These are phyloP conservation scores for Stictocephala bisonia DNA, from an alignment of 2,888 invertebrate species.

Conservation along the genomic window DNA sequence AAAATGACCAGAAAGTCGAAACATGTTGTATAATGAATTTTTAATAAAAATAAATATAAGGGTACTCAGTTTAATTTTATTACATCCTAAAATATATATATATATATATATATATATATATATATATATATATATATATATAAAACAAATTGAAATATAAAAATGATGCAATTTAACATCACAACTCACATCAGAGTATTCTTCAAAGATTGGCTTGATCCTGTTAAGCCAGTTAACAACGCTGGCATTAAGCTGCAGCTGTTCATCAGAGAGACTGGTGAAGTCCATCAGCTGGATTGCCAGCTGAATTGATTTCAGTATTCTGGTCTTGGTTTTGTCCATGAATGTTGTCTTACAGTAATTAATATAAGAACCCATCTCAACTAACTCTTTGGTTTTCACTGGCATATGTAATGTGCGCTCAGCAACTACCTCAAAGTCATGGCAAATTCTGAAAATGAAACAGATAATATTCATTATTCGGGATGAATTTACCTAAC, in stretches of 20 bases:
- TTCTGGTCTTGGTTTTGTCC: conserved; percentile 75
- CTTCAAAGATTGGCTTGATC: conserved; percentile 84
- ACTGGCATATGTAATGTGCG: conserved; percentile 78
- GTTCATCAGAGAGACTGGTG: conserved; percentile 76
- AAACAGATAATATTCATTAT: too few species aligned
- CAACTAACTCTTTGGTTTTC: conserved; percentile 84
- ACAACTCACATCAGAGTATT: conserved; percentile 61
- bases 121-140: too few species aligned
- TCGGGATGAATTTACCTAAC: too few species aligned
- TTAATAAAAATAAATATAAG: too few species aligned
- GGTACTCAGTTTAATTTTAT: too few species aligned
- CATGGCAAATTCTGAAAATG: conserved; percentile 63
- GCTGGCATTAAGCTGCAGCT: conserved; percentile 81
- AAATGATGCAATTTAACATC: too few species aligned
- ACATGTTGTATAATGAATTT: too few species aligned
- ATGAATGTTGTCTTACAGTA: conserved; percentile 80
- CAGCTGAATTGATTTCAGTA: conserved; percentile 74
- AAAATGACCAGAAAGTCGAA: too few species aligned
- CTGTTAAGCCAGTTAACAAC: conserved; percentile 86
- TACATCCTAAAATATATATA: too few species aligned
- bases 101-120: too few species aligned
- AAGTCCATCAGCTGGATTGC: conserved; percentile 81
- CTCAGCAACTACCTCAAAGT: conserved; percentile 77
- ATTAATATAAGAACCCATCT: conserved; percentile 83
- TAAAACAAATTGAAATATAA: too few species aligned